phyloP scores from a whole-genome alignment of 2,888 invertebrate species.

The Mesoligia furuncula region DNA sequence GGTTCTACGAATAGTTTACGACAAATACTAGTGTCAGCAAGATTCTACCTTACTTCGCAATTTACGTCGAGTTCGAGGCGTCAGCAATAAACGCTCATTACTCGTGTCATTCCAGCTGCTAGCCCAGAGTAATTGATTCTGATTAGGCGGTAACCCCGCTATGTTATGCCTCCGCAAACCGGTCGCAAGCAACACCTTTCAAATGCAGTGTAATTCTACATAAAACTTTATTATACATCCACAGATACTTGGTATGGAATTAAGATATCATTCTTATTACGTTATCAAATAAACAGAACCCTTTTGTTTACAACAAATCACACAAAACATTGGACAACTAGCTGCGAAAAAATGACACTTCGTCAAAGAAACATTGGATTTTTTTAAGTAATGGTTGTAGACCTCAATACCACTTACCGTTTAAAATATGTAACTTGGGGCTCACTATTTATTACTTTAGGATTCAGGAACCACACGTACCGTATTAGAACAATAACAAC shows the following conservation, averaged over 20 bases:
- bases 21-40: conserved; percentile 24
- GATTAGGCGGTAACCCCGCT: conserved; percentile 68
- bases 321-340: conserved; percentile 49
- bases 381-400: conserved; percentile 1
- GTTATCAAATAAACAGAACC: conserved; percentile 11
- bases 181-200: conserved; percentile 68
- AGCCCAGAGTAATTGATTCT: conserved; percentile 68
- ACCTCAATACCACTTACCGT: conserved; percentile 51
- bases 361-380: conserved; percentile 35
- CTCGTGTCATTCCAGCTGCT: conserved; percentile 61
- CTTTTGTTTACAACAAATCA: conserved; percentile 32
- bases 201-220: conserved; percentile 25
- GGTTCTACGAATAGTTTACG: conserved; percentile 7
- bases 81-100: conserved; percentile 64
- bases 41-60: conserved; percentile 29
- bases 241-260: neutral
- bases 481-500: conserved; percentile 54
- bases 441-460: conserved; percentile 43
- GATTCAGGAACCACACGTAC: conserved; percentile 52
- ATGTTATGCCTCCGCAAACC: conserved; percentile 69
- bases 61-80: conserved; percentile 27
- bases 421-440: conserved; percentile 33
- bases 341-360: conserved; percentile 46
- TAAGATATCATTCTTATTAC: neutral
- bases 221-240: conserved; percentile 9